Evolutionary conservation across 2,888 invertebrate genomes (phyloP).

Genomic region (Oligia fasciuncula): DNA sequence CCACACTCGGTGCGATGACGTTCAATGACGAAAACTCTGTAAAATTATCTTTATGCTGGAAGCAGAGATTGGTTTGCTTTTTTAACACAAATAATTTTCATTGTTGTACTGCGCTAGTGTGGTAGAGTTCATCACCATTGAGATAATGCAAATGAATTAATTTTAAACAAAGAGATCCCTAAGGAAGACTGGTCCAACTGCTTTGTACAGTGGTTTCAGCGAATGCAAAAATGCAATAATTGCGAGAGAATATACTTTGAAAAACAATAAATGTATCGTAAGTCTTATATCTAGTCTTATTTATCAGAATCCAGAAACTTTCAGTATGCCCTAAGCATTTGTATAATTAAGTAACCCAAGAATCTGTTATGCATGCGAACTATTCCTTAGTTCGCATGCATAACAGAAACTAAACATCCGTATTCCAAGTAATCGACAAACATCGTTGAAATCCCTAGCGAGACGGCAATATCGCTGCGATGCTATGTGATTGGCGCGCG

Average conservation of each 20-base stretch:
- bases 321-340: background rate
- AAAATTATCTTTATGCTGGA: background rate
- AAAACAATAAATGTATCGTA: too few species aligned
- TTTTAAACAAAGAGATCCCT: background rate
- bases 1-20: background rate
- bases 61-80: conserved; percentile 4
- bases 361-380: conserved; percentile 40
- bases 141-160: background rate
- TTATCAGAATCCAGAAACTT: too few species aligned
- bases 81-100: background rate
- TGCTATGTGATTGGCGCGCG: conserved; percentile 88
- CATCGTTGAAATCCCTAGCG: conserved; percentile 83
- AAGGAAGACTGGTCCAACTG: too few species aligned
- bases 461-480: conserved; percentile 86
- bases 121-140: background rate
- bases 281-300: too few species aligned
- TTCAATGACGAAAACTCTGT: background rate
- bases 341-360: conserved; percentile 10
- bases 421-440: conserved; percentile 77
- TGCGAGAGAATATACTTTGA: too few species aligned
- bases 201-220: too few species aligned
- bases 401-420: conserved; percentile 63
- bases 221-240: too few species aligned
- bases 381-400: too few species aligned
- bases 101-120: background rate